Evolutionary conservation across 64 coral and sea anemone genomes (phyloP).

Genomic region (Porites lutea): DNA sequence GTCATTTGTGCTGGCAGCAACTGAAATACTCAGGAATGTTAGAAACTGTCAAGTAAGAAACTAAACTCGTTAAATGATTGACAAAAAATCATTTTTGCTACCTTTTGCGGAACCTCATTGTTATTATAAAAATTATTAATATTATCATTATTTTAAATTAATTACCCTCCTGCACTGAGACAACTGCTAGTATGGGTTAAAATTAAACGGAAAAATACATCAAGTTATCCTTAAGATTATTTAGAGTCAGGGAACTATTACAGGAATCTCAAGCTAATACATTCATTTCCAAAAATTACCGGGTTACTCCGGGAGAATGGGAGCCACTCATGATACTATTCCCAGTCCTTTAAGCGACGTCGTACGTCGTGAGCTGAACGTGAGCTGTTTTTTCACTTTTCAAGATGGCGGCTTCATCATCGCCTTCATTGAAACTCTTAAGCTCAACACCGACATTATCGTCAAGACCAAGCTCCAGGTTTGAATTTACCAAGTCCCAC

Average conservation of each 20-base stretch:
- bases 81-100: no score
- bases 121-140: background rate
- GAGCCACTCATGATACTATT: background rate
- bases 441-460: background rate
- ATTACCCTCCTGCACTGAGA: no score
- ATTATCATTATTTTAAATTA: no score
- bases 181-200: no score
- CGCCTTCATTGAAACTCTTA: background rate
- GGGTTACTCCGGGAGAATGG: no score
- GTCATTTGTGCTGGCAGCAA: conserved; percentile 69
- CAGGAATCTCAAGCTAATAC: no score
- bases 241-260: no score
- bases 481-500: background rate
- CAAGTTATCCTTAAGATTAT: no score
- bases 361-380: no score
- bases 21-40: conserved; percentile 72
- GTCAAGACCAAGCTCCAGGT: conserved; percentile 29
- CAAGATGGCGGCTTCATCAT: conserved; percentile 35
- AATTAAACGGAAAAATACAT: no score
- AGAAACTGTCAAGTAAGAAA: conserved; percentile 64
- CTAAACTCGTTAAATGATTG: background rate
- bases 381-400: background rate
- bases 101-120: no score
- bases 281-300: no score
- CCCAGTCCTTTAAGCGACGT: background rate